These are phyloP conservation scores for Neogale vison DNA, from an alignment of 2,113 vertebrate species.

Conservation along the genomic window DNA sequence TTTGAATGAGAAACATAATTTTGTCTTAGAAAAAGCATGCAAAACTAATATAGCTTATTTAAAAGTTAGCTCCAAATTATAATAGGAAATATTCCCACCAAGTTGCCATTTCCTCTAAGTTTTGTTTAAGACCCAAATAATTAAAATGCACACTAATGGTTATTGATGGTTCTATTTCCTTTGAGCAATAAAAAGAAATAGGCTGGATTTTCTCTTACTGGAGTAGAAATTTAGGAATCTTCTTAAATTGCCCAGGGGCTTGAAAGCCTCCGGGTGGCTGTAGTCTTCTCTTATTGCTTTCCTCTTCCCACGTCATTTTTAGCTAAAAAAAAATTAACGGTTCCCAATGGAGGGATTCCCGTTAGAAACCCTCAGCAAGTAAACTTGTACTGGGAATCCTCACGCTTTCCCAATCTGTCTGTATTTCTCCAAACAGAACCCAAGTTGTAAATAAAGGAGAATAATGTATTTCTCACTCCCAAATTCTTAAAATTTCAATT, in stretches of 20 bases:
- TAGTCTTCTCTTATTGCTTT: slow-evolving; percentile 60
- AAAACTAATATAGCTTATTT: slow-evolving; percentile 72
- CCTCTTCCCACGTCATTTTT: slow-evolving; percentile 68
- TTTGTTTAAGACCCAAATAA: slow-evolving; percentile 80
- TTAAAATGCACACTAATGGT: slow-evolving; percentile 80
- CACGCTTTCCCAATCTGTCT: neutral
- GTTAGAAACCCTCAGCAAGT: slow-evolving; percentile 61
- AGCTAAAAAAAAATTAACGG: slow-evolving; percentile 71
- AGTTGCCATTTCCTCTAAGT: slow-evolving; percentile 80
- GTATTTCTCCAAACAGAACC: slow-evolving; percentile 34
- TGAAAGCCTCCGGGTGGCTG: slow-evolving; percentile 29
- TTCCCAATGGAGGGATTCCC: slow-evolving; percentile 74
- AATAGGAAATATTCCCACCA: slow-evolving; percentile 76
- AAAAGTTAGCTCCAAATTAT: slow-evolving; percentile 69
- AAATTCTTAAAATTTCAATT: slow-evolving; percentile 43
- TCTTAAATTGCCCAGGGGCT: slow-evolving; percentile 45
- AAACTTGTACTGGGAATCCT: slow-evolving; percentile 63
- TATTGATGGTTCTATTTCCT: slow-evolving; percentile 72
- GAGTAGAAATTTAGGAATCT: slow-evolving; percentile 56
- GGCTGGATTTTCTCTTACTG: slow-evolving; percentile 59
- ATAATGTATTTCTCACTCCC: neutral
- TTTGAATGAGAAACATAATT: slow-evolving; percentile 14
- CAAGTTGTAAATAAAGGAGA: slow-evolving; percentile 44
- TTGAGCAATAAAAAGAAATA: slow-evolving; percentile 78
- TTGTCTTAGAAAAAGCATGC: slow-evolving; percentile 29